phyloP scores from a whole-genome alignment of 2,797 vertebrate species.

The Synanceia verrucosa region DNA sequence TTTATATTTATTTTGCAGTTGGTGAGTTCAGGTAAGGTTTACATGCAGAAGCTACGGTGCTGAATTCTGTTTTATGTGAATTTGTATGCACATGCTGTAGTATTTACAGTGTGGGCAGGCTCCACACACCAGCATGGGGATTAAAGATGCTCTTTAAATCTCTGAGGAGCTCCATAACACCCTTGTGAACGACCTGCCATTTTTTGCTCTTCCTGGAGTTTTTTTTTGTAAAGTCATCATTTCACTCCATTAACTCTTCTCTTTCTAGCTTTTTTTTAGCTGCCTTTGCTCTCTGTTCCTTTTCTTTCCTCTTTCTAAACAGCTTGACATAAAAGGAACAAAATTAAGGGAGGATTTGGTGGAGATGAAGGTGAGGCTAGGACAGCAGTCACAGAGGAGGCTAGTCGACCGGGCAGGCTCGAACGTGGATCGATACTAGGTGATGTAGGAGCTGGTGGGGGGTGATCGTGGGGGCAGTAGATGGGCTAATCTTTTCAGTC shows the following conservation, averaged over 20 bases:
- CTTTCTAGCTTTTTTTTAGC: neutral
- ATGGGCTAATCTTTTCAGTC: slow-evolving; percentile 74
- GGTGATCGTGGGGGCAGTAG: slow-evolving; percentile 37
- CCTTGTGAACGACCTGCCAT: slow-evolving; percentile 19
- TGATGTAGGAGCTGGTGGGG: slow-evolving; percentile 55
- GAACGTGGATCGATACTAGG: slow-evolving; percentile 60
- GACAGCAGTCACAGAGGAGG: slow-evolving; percentile 25
- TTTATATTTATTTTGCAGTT: neutral
- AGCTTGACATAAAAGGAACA: slow-evolving; percentile 9
- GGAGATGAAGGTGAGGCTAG: slow-evolving; percentile 39
- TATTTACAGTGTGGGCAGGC: neutral
- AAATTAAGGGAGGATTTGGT: slow-evolving; percentile 17
- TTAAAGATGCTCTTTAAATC: slow-evolving; percentile 37
- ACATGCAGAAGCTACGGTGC: neutral
- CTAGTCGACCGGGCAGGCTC: slow-evolving; percentile 36
- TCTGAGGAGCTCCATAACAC: neutral
- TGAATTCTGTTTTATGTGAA: slow-evolving; percentile 4
- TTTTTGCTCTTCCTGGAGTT: slow-evolving; percentile 1
- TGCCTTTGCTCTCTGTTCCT: neutral
- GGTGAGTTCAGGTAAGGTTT: neutral
- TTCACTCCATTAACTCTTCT: slow-evolving; percentile 22
- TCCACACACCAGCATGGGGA: slow-evolving; percentile 17
- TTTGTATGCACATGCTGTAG: neutral
- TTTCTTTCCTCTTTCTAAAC: neutral
- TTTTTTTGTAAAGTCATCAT: slow-evolving; percentile 14